Evolutionary conservation across 2,113 vertebrate genomes (phyloP), one percentile per base, ranked within the genome.

Genomic region (Stegostoma tigrinum): DNA sequence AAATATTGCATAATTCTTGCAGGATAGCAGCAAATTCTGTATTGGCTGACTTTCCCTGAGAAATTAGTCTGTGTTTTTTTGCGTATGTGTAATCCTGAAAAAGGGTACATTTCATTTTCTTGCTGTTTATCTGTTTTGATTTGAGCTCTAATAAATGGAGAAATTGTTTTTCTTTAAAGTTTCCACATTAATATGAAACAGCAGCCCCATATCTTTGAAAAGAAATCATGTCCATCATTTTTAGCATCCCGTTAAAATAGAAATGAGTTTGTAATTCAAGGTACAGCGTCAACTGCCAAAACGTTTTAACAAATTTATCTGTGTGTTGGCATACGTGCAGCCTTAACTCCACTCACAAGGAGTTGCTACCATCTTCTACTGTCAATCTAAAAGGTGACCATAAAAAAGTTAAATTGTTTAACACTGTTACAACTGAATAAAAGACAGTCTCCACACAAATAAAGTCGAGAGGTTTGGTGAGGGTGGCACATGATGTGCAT

Each of bases 201-300:
- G 75, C 75, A 2, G n/a, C n/a, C n/a, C 12, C 75, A 80, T 80
- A 19, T 80, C 75, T 80, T 38, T 75, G 2, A 8, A 14, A 72
- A 75, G 14, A 75, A 75, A n/a, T 75, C 8, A 21, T 75, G 30
- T 10, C 30, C 72, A 75, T 75, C 48, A 27, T n/a, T 34, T 87
- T 14, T n/a, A 64, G 55, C 8, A n/a, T 91, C 55, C 12, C 55
- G n/a, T n/a, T 64, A 91, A 64, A 64, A 30, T 64, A 55, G 34
- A 89, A 89, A 55, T 89, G 27, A 89, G 27, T n/a, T 64, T 91
- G 30, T 61, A 61, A 91, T 61, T 91, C 87, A 55, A 91, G 55
- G 30, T 91, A 34, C 87, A 64, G 30, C 34, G 3, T 21, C 34
- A 64, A n/a, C 87, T n/a, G 52, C 34, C 55, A 91, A 64, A 19